Percentiles rank a stretch among this genome's conserved stretches.
phyloP scores from a whole-genome alignment of 2,113 vertebrate genomes.

The Tenebrosternarchus preto region DNA sequence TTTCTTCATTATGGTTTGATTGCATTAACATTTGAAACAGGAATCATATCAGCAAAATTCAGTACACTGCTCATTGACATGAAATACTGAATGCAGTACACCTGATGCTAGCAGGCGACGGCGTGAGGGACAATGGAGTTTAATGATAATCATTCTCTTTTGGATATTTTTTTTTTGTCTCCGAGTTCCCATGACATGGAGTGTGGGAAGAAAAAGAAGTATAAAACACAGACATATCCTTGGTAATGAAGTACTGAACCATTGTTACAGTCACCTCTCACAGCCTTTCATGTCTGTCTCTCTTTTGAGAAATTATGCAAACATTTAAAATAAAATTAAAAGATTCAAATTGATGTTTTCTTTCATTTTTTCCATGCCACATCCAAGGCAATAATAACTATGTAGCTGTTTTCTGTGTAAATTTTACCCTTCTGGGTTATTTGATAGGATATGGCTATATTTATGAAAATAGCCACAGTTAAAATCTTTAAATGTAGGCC shows the following conservation, averaged over 20 bases:
- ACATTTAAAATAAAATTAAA: neutral
- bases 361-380: neutral
- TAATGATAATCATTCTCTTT: slow-evolving; percentile 28
- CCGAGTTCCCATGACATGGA: neutral
- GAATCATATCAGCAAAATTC: slow-evolving; percentile 28
- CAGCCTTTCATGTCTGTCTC: neutral
- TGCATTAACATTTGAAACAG: slow-evolving; percentile 67
- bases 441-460: neutral
- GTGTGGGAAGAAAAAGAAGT: neutral
- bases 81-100: slow-evolving; percentile 1
- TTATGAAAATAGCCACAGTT: slow-evolving; percentile 11
- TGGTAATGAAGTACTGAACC: neutral
- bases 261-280: slow-evolving; percentile 15
- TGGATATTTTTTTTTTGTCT: slow-evolving; percentile 28
- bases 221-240: slow-evolving; percentile 2
- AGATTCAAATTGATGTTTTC: neutral
- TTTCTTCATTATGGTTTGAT: slow-evolving; percentile 63
- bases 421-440: neutral
- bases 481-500: neutral
- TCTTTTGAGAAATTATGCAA: neutral
- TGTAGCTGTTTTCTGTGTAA: neutral
- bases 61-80: neutral
- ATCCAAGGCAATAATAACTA: slow-evolving; percentile 11
- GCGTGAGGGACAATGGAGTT: slow-evolving; percentile 17
- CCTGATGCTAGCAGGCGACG: neutral